Evolutionary conservation across 2,797 vertebrate species (phyloP).

Genomic region (Channallabes apus): DNA sequence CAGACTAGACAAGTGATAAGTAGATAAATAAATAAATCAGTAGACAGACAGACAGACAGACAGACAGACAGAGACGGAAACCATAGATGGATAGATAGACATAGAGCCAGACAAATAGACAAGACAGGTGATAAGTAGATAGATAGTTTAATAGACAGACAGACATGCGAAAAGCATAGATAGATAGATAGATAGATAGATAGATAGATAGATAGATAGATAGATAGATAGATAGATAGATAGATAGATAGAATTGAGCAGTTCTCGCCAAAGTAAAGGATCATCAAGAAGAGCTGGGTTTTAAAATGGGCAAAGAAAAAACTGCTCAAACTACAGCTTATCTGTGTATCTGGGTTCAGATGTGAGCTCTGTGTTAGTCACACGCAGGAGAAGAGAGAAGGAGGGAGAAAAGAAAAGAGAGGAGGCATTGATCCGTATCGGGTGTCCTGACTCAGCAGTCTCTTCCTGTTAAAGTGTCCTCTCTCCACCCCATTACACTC

Average conservation of each 20-base stretch:
- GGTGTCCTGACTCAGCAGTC: constrained; percentile 48
- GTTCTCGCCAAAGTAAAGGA: background rate
- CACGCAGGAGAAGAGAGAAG: constrained; percentile 6
- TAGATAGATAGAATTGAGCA: background rate
- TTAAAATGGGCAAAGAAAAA: background rate
- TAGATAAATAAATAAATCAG: too few species aligned
- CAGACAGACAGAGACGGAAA: too few species aligned
- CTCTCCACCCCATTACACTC: constrained; percentile 25
- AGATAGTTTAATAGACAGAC: too few species aligned
- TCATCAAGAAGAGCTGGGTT: background rate
- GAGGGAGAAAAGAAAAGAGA: constrained; percentile 5
- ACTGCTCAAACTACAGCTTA: background rate
- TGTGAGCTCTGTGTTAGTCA: constrained; percentile 9
- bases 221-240: background rate
- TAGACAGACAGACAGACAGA: too few species aligned
- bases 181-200: background rate
- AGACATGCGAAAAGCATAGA: too few species aligned
- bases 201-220: background rate
- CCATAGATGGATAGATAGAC: too few species aligned
- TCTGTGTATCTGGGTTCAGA: background rate
- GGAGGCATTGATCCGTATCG: constrained; percentile 40
- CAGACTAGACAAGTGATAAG: too few species aligned
- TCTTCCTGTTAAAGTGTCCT: constrained; percentile 19
- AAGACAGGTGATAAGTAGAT: too few species aligned
- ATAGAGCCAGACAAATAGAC: too few species aligned